Conservation (phyloP, 1,140 invertebrate genomes). For the Philaenus spumarius region DNA sequence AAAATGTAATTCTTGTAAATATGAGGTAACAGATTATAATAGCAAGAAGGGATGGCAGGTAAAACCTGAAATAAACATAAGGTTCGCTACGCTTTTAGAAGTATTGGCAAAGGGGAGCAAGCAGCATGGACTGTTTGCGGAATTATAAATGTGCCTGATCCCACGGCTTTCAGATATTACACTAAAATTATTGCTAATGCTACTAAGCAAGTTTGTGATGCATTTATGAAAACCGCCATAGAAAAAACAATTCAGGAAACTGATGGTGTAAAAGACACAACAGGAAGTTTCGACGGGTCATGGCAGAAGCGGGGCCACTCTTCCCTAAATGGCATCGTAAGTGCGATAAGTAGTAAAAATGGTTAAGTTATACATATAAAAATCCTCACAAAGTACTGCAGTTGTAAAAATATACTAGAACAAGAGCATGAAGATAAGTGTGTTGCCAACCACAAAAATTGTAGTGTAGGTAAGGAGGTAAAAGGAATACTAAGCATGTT, state of each 20-base stretch:
- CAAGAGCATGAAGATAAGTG: slow-evolving; percentile 10
- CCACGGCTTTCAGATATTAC: too few species aligned
- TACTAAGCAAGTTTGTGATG: too few species aligned
- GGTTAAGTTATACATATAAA: not conserved
- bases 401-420: too few species aligned
- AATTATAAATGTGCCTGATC: not conserved
- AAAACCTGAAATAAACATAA: not conserved
- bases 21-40: too few species aligned
- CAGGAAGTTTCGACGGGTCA: slow-evolving; percentile 8
- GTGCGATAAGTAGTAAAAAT: not conserved
- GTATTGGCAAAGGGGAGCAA: slow-evolving; percentile 1
- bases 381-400: too few species aligned
- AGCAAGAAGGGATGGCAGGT: not conserved
- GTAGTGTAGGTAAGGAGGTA: not conserved
- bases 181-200: not conserved
- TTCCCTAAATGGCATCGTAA: too few species aligned
- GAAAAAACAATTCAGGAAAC: too few species aligned
- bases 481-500: not conserved
- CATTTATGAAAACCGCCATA: not conserved
- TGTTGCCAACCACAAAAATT: not conserved
- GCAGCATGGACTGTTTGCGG: not conserved
- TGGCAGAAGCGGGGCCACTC: too few species aligned
- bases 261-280: too few species aligned
- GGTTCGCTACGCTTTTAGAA: slow-evolving; percentile 5
- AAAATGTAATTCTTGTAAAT: not conserved